These are phyloP conservation scores for Geotrupes spiniger DNA, from an alignment of 2,888 invertebrate genomes.

Conservation along the genomic window DNA sequence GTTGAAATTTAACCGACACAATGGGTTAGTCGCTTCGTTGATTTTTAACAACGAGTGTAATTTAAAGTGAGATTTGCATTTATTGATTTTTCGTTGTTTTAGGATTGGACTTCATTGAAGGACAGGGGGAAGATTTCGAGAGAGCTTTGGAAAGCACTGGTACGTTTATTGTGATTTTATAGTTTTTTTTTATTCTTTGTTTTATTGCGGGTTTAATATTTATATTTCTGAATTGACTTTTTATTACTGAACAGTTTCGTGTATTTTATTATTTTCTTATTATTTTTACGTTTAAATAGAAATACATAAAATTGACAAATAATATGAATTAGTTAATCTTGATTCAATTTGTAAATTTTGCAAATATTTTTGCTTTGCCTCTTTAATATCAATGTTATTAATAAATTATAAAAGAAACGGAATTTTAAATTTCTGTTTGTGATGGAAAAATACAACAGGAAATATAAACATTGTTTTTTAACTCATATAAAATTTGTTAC, in stretches of 20 bases:
- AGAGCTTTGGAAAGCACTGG: constrained; percentile 69
- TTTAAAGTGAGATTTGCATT: background rate
- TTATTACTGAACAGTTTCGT: background rate
- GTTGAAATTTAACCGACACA: constrained; percentile 1
- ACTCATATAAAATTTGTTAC: too few relatives aligned
- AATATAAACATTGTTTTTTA: too few relatives aligned
- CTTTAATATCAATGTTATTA: too few relatives aligned
- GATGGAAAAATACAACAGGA: too few relatives aligned
- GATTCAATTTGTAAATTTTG: too few relatives aligned
- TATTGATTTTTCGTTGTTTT: constrained; percentile 39
- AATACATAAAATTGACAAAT: background rate
- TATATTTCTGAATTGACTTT: constrained; percentile 6
- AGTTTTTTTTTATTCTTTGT: constrained; percentile 9
- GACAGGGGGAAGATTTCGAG: constrained; percentile 71
- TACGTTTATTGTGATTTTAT: constrained; percentile 42
- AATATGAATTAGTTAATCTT: background rate
- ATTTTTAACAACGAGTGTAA: constrained; percentile 9
- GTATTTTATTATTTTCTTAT: background rate
- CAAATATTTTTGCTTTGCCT: too few relatives aligned
- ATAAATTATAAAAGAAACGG: too few relatives aligned
- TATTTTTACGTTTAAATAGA: background rate
- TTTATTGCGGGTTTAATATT: constrained; percentile 3
- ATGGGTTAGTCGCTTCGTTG: constrained; percentile 29
- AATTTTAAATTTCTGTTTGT: too few relatives aligned
- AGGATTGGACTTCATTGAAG: constrained; percentile 72